phyloP scores from a whole-genome alignment of 2,113 vertebrate species.

The Gasterosteus nipponicus region DNA sequence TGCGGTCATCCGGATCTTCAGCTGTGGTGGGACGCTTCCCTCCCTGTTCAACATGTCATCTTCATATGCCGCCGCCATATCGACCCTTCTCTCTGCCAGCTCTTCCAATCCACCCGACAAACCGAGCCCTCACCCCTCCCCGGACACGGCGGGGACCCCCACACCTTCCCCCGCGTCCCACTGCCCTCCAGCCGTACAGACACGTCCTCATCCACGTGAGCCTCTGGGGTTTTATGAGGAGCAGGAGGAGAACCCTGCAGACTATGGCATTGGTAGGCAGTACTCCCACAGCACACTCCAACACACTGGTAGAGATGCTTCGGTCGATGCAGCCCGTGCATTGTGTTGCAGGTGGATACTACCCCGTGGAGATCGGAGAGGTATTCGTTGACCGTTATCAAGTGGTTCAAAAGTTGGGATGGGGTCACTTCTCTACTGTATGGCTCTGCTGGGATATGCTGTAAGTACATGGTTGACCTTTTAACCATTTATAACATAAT shows the following conservation, averaged over 20 bases:
- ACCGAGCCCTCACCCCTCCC: slow-evolving; percentile 1
- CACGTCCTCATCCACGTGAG: slow-evolving; percentile 19
- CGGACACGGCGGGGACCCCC: not conserved
- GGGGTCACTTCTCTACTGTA: slow-evolving; percentile 82
- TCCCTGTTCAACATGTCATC: slow-evolving; percentile 69
- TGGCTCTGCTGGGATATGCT: slow-evolving; percentile 81
- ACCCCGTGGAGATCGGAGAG: slow-evolving; percentile 74
- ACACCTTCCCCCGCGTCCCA: not conserved
- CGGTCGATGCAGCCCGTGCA: not conserved
- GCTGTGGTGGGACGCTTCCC: slow-evolving; percentile 1
- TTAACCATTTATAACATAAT: not conserved
- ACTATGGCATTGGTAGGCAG: slow-evolving; percentile 73
- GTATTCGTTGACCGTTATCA: slow-evolving; percentile 77
- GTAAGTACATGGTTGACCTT: slow-evolving; percentile 61
- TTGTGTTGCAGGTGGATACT: slow-evolving; percentile 77
- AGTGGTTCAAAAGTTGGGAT: slow-evolving; percentile 79
- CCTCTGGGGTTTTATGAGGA: slow-evolving; percentile 57
- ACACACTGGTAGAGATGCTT: not conserved
- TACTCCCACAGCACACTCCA: not conserved
- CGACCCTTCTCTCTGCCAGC: slow-evolving; percentile 51
- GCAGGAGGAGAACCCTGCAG: slow-evolving; percentile 75
- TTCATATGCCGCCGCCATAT: slow-evolving; percentile 72
- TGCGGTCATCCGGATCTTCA: slow-evolving; percentile 25
- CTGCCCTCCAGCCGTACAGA: slow-evolving; percentile 1
- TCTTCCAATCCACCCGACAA: slow-evolving; percentile 16